Evolutionary conservation across 37 sponge, comb jelly and placozoan genomes (phyloP), one percentile per base, ranked within the genome.

Genomic region (Halisarca cf. caerulea): DNA sequence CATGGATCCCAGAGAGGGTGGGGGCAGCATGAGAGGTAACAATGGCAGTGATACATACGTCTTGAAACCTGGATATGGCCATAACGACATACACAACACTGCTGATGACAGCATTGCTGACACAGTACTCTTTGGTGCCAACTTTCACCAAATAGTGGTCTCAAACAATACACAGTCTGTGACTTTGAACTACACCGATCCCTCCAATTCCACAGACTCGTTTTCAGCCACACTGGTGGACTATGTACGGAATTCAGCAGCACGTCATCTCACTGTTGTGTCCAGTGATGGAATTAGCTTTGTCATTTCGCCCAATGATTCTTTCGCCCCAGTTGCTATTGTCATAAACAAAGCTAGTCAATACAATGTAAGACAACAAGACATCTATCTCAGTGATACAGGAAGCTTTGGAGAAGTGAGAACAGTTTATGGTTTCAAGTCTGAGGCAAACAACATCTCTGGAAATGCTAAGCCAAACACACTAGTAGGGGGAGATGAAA

Each of bases 11-110:
- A 41, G 43, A 38, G 35, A 61, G 11, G 82, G 66, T 33, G 30
- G 41, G n/a, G 62, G 28, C 57, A n/a, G 15, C 24, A 18, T 82
- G 66, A 28, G 45, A 42, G 82, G 82, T 30, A 27, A 35, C 23
- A 59, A 61, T 82, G 82, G 82, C 9, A 70, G 39, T 9, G 84
- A 83, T 33, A 70, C 84, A 14, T 83, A 83, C 55, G 73, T 83
- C 51, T 40, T 83, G 8, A 51, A 44, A 30, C 32, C 54, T 5
- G 41, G n/a, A 24, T 83, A 83, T 24, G 73, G 73, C 14, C 18
- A 38, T 34, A 32, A 43, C 4, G 35, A 47, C 51, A 83, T 83
- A 23, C 6, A 83, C 37, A 83, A 83, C 35, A 3, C 3, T 70
- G 84, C 84, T 21, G 55, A 6, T 18, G 84, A 83, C 39, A 27